Conservation (phyloP, 2,113 vertebrate genomes). For the Lasiurus borealis region DNA sequence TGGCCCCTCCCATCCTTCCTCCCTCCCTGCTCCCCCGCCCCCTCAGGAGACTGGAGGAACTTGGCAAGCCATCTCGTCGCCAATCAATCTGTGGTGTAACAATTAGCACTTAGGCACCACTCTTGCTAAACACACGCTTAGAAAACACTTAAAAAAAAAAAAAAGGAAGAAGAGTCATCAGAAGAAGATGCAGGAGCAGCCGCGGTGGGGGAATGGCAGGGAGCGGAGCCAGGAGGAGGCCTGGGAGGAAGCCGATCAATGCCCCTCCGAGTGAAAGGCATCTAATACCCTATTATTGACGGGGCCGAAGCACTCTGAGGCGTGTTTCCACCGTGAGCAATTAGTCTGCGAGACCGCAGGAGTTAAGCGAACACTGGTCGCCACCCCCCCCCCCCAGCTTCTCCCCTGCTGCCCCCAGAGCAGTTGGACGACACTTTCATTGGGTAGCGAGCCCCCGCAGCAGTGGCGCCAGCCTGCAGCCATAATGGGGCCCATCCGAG, state of each 20-base stretch:
- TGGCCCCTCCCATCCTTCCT: constrained; percentile 66
- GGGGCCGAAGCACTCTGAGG: constrained; percentile 90
- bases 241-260: constrained; percentile 92
- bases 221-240: constrained; percentile 69
- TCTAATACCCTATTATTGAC: constrained; percentile 92
- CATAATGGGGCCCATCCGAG: constrained; percentile 86
- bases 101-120: constrained; percentile 91
- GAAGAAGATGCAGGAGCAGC: constrained; percentile 74
- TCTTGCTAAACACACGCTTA: constrained; percentile 87
- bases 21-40: constrained; percentile 49
- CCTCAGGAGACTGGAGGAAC: constrained; percentile 82
- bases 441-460: constrained; percentile 85
- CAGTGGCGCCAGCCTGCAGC: constrained; percentile 91
- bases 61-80: constrained; percentile 90
- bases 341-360: constrained; percentile 85
- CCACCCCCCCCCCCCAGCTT: constrained; percentile 1
- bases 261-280: constrained; percentile 84
- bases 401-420: constrained; percentile 81
- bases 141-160: constrained; percentile 86
- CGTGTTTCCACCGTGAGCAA: constrained; percentile 88
- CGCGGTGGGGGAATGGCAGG: neutral
- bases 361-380: constrained; percentile 81
- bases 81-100: constrained; percentile 94
- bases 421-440: constrained; percentile 88
- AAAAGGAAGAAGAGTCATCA: constrained; percentile 76